These are phyloP conservation scores for Tragopan temminckii DNA, from an alignment of 2,797 vertebrate species.

Conservation along the genomic window DNA sequence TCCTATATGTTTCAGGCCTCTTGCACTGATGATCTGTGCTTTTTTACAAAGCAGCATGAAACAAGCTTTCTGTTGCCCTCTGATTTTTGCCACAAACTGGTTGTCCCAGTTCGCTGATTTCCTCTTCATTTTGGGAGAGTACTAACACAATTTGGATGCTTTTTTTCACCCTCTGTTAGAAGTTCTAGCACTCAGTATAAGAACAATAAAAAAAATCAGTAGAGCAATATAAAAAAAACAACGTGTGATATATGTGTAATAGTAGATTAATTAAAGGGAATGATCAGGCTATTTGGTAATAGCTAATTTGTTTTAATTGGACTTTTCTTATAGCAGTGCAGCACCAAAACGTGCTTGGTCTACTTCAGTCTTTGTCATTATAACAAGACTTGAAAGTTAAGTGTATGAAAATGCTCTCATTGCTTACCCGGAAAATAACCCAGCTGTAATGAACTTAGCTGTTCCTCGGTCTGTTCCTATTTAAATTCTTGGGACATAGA, in stretches of 20 bases:
- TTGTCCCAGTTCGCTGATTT: background rate
- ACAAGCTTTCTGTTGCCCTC: background rate
- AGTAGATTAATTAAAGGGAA: background rate
- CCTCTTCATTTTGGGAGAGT: accelerated
- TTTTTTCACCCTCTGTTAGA: background rate
- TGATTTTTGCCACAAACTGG: background rate
- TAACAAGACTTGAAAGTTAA: background rate
- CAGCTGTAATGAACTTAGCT: slow-evolving; percentile 62
- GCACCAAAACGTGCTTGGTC: background rate
- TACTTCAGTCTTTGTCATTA: background rate
- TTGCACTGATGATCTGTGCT: background rate
- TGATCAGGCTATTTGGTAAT: background rate
- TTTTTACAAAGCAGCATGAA: background rate
- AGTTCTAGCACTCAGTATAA: background rate
- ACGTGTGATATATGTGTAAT: background rate
- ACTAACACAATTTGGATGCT: accelerated
- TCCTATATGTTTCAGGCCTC: background rate
- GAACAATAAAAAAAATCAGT: background rate
- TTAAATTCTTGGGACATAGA: slow-evolving; percentile 44
- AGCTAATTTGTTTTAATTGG: background rate
- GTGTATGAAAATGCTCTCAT: background rate
- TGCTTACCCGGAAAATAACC: slow-evolving; percentile 25
- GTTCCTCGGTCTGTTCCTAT: slow-evolving; percentile 35
- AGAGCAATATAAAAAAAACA: background rate
- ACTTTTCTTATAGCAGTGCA: background rate